These are phyloP conservation scores for Volucella zonaria DNA, from an alignment of 2,888 invertebrate genomes.

Conservation along the genomic window DNA sequence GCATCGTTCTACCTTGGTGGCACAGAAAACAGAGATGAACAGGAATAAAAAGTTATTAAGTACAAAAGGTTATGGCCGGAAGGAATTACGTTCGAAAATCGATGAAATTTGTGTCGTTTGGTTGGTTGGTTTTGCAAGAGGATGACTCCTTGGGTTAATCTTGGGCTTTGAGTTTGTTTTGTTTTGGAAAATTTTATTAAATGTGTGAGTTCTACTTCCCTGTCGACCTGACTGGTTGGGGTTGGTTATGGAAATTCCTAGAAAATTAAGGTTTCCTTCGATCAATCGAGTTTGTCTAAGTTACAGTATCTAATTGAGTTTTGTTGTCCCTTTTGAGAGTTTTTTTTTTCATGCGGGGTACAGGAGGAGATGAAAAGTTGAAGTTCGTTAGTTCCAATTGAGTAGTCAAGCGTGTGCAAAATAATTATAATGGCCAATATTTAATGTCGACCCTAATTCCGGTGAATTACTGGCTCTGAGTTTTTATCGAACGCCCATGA, in stretches of 20 bases:
- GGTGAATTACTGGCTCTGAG: not conserved
- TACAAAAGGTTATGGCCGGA: conserved; percentile 59
- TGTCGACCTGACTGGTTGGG: not conserved
- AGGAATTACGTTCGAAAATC: conserved; percentile 57
- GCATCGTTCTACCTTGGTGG: not conserved
- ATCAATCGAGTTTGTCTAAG: not conserved
- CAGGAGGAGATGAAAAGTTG: not conserved
- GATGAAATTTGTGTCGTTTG: conserved; percentile 47
- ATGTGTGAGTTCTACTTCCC: not conserved
- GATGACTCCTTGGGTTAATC: conserved; percentile 3
- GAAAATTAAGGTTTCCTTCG: conserved; percentile 1
- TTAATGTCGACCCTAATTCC: conserved; percentile 24
- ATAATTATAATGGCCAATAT: conserved; percentile 28
- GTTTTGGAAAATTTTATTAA: conserved; percentile 10
- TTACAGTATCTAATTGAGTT: conserved; percentile 34
- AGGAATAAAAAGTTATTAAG: conserved; percentile 50
- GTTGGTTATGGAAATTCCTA: not conserved
- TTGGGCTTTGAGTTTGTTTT: conserved; percentile 2
- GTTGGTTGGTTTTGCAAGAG: not conserved
- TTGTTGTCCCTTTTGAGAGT: conserved; percentile 4
- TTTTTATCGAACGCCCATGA: not conserved
- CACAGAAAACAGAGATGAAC: not conserved
- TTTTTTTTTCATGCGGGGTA: too few species aligned
- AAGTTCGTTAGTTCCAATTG: conserved; percentile 36
- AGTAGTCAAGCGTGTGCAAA: conserved; percentile 43